Conservation (phyloP, 2,113 vertebrate genomes). For the Otis tarda region DNA sequence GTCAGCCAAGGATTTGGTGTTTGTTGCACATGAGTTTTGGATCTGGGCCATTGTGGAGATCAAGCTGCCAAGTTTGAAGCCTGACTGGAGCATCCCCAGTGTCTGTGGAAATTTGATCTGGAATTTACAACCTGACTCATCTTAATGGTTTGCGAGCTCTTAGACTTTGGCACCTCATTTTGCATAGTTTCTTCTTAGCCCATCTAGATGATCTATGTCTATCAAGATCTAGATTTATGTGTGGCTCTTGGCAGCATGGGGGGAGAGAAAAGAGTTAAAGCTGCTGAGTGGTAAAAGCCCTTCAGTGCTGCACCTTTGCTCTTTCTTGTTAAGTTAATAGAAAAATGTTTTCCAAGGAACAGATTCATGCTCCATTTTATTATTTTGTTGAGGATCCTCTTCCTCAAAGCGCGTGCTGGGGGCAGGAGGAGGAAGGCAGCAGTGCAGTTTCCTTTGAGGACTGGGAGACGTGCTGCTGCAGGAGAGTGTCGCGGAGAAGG, state of each 20-base stretch:
- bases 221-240: not conserved
- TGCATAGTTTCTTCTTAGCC: not conserved
- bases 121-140: not conserved
- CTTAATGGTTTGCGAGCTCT: not conserved
- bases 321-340: not conserved
- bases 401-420: not conserved
- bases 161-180: not conserved
- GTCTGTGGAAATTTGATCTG: not conserved
- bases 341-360: not conserved
- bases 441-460: not conserved
- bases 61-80: not conserved
- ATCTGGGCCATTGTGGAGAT: not conserved
- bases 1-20: not conserved
- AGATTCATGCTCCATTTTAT: not conserved
- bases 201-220: not conserved
- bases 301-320: not conserved
- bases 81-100: not conserved
- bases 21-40: not conserved
- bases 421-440: not conserved
- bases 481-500: not conserved
- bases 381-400: not conserved
- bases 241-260: not conserved
- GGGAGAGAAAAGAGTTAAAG: not conserved
- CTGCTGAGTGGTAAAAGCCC: not conserved
- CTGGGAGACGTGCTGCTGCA: accelerated